Percentiles rank a stretch among this genome's conserved stretches.
phyloP scores from a whole-genome alignment of 2,113 vertebrate genomes.

The Eurystomus gularis region DNA sequence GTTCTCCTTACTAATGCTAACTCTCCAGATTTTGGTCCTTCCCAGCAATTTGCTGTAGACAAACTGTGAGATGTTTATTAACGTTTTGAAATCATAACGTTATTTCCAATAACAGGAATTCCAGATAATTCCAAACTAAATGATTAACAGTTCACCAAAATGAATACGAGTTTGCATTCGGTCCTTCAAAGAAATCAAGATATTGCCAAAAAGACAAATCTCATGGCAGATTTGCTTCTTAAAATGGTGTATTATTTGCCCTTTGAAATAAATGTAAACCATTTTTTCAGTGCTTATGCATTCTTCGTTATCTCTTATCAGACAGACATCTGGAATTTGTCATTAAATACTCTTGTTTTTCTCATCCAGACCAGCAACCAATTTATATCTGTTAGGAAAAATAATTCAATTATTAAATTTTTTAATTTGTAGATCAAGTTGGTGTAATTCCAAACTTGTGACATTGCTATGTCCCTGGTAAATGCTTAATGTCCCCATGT shows the following conservation, averaged over 20 bases:
- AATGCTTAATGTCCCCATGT: not conserved
- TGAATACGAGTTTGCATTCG: not conserved
- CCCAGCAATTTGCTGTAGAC: not conserved
- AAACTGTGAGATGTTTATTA: not conserved
- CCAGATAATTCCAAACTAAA: not conserved
- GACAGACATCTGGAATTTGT: not conserved
- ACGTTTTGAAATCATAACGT: not conserved
- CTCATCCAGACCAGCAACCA: not conserved
- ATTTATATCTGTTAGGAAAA: not conserved
- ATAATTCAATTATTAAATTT: not conserved
- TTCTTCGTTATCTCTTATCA: not conserved
- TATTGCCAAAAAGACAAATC: not conserved
- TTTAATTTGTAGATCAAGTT: not conserved
- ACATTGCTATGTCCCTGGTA: not conserved
- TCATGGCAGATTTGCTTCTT: not conserved
- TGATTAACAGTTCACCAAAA: not conserved
- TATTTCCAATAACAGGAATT: not conserved
- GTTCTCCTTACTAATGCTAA: not conserved
- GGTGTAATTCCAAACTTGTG: not conserved
- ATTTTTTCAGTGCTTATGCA: not conserved
- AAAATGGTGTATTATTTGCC: not conserved
- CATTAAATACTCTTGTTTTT: not conserved
- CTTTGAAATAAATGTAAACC: not conserved
- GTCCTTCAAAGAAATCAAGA: not conserved
- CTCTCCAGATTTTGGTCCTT: not conserved